Base-by-base conservation (phyloP, 2,113 vertebrate species). In the Mohoua ochrocephala region DNA sequence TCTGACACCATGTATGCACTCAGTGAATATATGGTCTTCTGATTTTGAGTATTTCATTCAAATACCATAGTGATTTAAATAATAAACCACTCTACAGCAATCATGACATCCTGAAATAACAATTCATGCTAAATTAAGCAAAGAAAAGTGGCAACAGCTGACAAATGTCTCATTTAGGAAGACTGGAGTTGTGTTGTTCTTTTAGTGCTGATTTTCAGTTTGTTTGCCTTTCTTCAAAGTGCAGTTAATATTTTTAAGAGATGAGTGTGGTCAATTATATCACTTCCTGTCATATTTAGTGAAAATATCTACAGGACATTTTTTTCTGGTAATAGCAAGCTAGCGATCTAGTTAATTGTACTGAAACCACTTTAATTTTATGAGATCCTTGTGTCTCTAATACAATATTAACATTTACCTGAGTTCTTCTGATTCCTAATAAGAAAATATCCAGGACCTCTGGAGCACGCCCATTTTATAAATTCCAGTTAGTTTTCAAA, bases 31-130 rank as follows among this genome's bases (percentile, higher is more conserved):
- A 49, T 22, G n/a, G 28, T 79, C 89, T 87, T 83, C 65, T 69
- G 86, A 89, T 96, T 93, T 49, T 79, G 49, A 91, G 60, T 91
- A 27, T 93, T 91, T 87, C 79, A 78, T 93, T 96, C 80, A 89
- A 96, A 90, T 10, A 37, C 42, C 67, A 82, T 30, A 78, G 53
- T 49, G 67, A 91, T 96, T 96, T 90, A 88, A 95, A 96, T 97
- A 94, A 96, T 87, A 95, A 94, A 82, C 61, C 84, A 89, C 92
- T 96, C 78, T 31, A 82, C 69, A 92, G 96, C 80, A 97, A 96
- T 97, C 89, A 93, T 64, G 91, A 79, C 91, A 94, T 91, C 91
- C 95, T 95, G 93, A 92, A 95, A 97, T 96, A 96, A 93, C 88
- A 92, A 94, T 95, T 91, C 1, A 4, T 91, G 86, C 96, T 97